Base-by-base conservation (phyloP, 2,113 vertebrate species). In the Cryptoleucopteryx plumbea region DNA sequence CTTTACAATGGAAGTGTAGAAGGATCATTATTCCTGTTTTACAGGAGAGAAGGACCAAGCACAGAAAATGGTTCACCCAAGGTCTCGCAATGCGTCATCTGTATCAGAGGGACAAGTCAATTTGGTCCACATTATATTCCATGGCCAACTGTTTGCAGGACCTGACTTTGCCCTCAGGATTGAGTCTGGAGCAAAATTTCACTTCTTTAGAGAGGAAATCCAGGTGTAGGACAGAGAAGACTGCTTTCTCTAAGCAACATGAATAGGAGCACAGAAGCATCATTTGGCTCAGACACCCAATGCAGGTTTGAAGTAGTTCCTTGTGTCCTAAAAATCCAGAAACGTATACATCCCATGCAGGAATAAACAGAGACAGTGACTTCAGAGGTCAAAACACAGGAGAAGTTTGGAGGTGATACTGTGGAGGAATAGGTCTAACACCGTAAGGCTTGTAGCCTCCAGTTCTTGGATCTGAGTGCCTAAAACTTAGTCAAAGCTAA, bases 271-370 rank as follows among this genome's bases (percentile, higher is more conserved):
- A 38, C 1, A 75, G 15, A 53, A 48, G 6, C 3, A 87, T 2
- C 3, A 6, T 32, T 82, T 82, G 21, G 4, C 18, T 75, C 2
- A 3, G 26, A 25, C 3, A 15, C 5, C 0, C 0, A 3, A 38
- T 2, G 38, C 7, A 50, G 6, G 2, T 68, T 65, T 31, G 6
- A 40, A 45, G 6, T 5, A 26, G 7, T 13, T 58, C 25, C 13
- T 55, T n/a, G 26, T 26, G 7, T 31, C 36, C 11, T 52, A 36
- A 85, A 86, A 88, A 61, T 23, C 7, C 13, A 83, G 48, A 88
- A 5, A 9, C 2, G 2, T 31, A 11, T n/a, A 42, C 2, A 18
- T 27, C 14, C 4, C 6, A 14, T 1, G 0, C 0, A 9, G 32
- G 5, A 85, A 7, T 32, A 79, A 82, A 52, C 18, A 32, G 15